Conservation (phyloP, 1,140 invertebrate species). For the Temnothorax curvispinosus region DNA sequence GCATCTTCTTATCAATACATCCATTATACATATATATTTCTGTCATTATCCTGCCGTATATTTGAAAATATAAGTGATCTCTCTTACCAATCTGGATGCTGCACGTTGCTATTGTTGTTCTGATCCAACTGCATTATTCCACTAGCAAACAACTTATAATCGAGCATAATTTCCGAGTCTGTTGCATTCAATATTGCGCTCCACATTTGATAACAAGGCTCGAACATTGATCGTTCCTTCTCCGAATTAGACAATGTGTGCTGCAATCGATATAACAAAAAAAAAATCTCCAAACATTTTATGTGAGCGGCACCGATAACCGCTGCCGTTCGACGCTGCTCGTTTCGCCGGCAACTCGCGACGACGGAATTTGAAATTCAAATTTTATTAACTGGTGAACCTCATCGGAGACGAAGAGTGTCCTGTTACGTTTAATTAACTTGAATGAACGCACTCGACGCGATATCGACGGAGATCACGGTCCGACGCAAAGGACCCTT, state of each 20-base stretch:
- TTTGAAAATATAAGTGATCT: not conserved
- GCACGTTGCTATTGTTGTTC: slow-evolving; percentile 55
- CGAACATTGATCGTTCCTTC: slow-evolving; percentile 52
- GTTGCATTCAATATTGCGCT: not conserved
- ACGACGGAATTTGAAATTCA: slow-evolving; percentile 55
- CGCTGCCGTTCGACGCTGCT: not conserved
- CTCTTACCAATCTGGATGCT: slow-evolving; percentile 59
- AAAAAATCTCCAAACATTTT: slow-evolving; percentile 42
- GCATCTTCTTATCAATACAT: not conserved
- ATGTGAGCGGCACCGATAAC: slow-evolving; percentile 27
- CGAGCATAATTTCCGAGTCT: slow-evolving; percentile 44
- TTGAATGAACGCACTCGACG: slow-evolving; percentile 35
- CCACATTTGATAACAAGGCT: slow-evolving; percentile 13
- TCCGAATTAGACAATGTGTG: slow-evolving; percentile 43
- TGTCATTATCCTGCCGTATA: not conserved
- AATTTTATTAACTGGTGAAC: slow-evolving; percentile 57
- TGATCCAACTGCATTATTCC: slow-evolving; percentile 52
- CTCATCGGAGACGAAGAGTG: slow-evolving; percentile 42
- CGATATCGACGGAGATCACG: slow-evolving; percentile 41
- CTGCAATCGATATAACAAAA: slow-evolving; percentile 61
- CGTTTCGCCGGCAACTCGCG: slow-evolving; percentile 20
- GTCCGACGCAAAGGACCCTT: not conserved
- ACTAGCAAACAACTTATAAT: slow-evolving; percentile 63
- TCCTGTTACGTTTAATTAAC: slow-evolving; percentile 60
- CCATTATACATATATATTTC: not conserved